These are phyloP conservation scores for Scelioninae gen. 2 DNA, from an alignment of 2,888 invertebrate species.

Conservation along the genomic window DNA sequence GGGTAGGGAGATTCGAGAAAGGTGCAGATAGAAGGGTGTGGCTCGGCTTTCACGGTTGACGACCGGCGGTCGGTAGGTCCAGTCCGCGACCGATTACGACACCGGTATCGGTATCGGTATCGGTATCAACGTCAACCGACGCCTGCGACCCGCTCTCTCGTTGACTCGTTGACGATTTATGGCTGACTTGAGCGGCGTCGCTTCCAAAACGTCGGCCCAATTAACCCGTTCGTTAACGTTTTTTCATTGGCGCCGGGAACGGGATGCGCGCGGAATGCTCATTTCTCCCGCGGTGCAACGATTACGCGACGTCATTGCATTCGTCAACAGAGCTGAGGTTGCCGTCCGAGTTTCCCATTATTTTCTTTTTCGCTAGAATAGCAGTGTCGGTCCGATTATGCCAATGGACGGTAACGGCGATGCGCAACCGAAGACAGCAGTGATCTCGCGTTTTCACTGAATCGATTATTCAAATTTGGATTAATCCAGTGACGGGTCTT, in stretches of 20 bases:
- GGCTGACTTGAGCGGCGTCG: slow-evolving; percentile 5
- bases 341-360: slow-evolving; percentile 40
- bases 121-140: slow-evolving; percentile 53
- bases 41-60: slow-evolving; percentile 65
- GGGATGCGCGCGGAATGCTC: no score
- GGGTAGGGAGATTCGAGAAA: slow-evolving; percentile 64
- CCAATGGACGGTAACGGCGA: slow-evolving; percentile 55
- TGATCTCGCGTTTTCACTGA: neutral
- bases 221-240: slow-evolving; percentile 34
- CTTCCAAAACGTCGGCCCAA: slow-evolving; percentile 32
- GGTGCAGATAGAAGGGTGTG: slow-evolving; percentile 64
- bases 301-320: slow-evolving; percentile 37
- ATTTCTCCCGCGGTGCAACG: slow-evolving; percentile 31
- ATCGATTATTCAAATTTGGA: slow-evolving; percentile 33
- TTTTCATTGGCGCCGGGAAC: no score
- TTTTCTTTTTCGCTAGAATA: slow-evolving; percentile 37
- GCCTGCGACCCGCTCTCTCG: slow-evolving; percentile 42
- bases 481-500: slow-evolving; percentile 26
- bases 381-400: slow-evolving; percentile 62
- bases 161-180: slow-evolving; percentile 38
- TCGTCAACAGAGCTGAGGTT: slow-evolving; percentile 34
- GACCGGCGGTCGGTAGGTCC: slow-evolving; percentile 64
- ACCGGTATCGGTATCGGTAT: slow-evolving; percentile 55
- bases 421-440: slow-evolving; percentile 14
- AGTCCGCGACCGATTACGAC: slow-evolving; percentile 64